phyloP scores from a whole-genome alignment of 2,888 invertebrate species.

The Netelia inedita region DNA sequence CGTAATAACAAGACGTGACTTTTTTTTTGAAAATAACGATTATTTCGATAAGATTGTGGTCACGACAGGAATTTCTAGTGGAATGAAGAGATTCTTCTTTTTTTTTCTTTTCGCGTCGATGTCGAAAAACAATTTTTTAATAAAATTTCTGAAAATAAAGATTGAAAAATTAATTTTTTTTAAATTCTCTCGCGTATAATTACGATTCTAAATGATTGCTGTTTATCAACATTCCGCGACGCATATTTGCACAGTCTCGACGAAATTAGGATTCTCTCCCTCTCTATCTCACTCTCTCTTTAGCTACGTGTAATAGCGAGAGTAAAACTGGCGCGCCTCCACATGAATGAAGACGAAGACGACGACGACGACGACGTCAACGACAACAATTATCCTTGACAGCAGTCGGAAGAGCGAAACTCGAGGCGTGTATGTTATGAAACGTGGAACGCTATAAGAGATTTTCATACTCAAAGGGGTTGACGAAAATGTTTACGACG shows the following conservation, averaged over 20 bases:
- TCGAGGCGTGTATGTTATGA: slow-evolving; percentile 5
- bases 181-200: too few species aligned
- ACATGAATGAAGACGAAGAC: slow-evolving; percentile 76
- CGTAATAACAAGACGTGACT: neutral
- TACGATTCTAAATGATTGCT: too few species aligned
- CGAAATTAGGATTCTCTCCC: slow-evolving; percentile 56
- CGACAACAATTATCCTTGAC: slow-evolving; percentile 28
- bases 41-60: neutral
- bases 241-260: slow-evolving; percentile 14
- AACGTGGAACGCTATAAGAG: slow-evolving; percentile 33
- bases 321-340: slow-evolving; percentile 71
- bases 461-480: slow-evolving; percentile 22
- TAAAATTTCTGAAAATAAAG: too few species aligned
- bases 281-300: neutral
- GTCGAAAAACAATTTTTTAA: too few species aligned
- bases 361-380: slow-evolving; percentile 35
- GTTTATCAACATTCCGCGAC: neutral
- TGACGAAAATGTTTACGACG: neutral
- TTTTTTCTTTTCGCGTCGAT: too few species aligned
- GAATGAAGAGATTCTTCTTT: too few species aligned
- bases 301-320: slow-evolving; percentile 15
- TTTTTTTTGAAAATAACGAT: neutral
- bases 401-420: slow-evolving; percentile 17
- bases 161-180: too few species aligned
- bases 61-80: too few species aligned